A percentile compares a stretch with the other conserved stretches of the same genome.
Conservation (phyloP, 2,113 vertebrate species). For the Bubo scandiacus region DNA sequence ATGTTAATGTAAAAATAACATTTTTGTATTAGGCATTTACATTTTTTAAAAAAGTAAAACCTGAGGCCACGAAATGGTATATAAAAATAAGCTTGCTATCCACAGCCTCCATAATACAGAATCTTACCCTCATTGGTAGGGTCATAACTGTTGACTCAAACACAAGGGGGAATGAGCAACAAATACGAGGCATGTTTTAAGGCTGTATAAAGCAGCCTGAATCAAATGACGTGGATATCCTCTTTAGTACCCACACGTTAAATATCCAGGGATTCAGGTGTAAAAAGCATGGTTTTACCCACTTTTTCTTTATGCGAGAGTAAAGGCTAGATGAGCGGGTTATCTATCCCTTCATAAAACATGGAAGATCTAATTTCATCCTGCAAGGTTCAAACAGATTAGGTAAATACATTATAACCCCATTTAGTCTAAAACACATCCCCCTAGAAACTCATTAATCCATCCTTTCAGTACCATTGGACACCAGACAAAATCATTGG, state of each 20-base stretch:
- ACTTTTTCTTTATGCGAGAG: background rate
- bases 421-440: background rate
- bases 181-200: background rate
- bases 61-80: background rate
- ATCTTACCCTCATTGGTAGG: background rate
- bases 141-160: background rate
- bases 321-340: background rate
- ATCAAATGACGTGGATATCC: background rate
- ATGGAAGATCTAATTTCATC: background rate
- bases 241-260: background rate
- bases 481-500: background rate
- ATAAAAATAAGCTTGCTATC: background rate
- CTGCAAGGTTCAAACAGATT: background rate
- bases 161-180: background rate
- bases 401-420: background rate
- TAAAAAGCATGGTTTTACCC: background rate
- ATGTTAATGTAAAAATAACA: slow-evolving; percentile 62
- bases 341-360: background rate
- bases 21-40: slow-evolving; percentile 50
- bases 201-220: background rate
- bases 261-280: background rate
- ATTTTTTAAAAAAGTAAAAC: background rate
- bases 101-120: background rate
- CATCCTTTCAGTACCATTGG: background rate
- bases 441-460: background rate